Evolutionary conservation across 1,140 invertebrate species (phyloP).

Genomic region (Bombus sylvicola): DNA sequence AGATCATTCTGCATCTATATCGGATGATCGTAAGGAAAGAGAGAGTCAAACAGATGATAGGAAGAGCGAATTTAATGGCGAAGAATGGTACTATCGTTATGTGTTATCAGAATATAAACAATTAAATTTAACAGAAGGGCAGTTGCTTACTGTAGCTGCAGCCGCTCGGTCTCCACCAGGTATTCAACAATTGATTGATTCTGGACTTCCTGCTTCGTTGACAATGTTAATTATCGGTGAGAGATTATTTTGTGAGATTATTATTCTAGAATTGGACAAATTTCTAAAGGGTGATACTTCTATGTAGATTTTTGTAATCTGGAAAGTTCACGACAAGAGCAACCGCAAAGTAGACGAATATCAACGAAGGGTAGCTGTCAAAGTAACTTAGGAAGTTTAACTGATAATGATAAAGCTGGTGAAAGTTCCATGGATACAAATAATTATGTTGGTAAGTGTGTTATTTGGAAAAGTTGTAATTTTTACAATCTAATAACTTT

Average conservation of each 20-base stretch:
- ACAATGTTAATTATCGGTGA: conserved; percentile 83
- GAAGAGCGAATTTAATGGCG: conserved; percentile 84
- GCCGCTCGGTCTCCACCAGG: conserved; percentile 90
- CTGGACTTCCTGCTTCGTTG: conserved; percentile 88
- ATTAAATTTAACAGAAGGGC: conserved; percentile 85
- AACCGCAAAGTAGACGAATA: conserved; percentile 45
- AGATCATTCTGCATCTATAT: conserved; percentile 83
- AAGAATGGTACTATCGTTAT: conserved; percentile 83
- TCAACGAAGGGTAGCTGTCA: conserved; percentile 45
- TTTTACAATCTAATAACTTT: not conserved
- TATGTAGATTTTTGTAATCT: conserved; percentile 82
- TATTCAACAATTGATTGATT: conserved; percentile 89
- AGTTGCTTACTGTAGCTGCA: conserved; percentile 89
- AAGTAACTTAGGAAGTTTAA: conserved; percentile 66
- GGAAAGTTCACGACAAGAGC: conserved; percentile 68
- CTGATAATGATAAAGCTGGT: conserved; percentile 82
- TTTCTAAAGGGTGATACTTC: not conserved
- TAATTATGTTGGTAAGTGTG: conserved; percentile 42
- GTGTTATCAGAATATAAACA: conserved; percentile 74
- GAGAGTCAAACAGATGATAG: conserved; percentile 88
- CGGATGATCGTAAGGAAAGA: conserved; percentile 85
- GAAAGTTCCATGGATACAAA: conserved; percentile 62
- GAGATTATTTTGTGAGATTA: not conserved
- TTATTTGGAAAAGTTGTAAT: not conserved
- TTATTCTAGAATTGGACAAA: not conserved